Evolutionary conservation across 1,140 invertebrate species (phyloP), one percentile per base, ranked within the genome.

Genomic region (Heliconius melpomene): DNA sequence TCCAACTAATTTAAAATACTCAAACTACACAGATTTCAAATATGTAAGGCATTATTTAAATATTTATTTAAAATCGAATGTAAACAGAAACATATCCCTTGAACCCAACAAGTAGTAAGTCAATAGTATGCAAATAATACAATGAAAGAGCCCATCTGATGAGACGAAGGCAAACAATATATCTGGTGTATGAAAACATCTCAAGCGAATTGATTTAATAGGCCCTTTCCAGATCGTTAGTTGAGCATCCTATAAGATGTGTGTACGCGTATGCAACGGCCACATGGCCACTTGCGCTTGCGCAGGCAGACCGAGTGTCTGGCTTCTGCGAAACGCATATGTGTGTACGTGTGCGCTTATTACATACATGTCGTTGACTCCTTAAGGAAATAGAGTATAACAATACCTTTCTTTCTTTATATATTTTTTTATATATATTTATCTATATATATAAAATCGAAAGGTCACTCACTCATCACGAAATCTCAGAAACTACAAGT

Each of bases 251-350:
- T 70, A 32, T 32, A 32, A 29, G 38, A 57, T 79, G 71, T 82
- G 84, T 79, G 78, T 75, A 74, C 74, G 79, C 78, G 52, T 38
- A 82, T 70, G 79, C 60, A 74, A 70, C 57, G 29, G 16, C 74
- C 89, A 87, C 83, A 92, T 89, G 90, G 86, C 88, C 75, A 79
- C 79, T 80, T 78, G 82, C 80, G 86, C 83, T 80, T 80, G 79
- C 80, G 83, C 70, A 71, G 76, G 76, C 91, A 92, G 91, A 93
- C 91, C 86, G 90, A 90, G 88, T 91, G 91, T 91, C 91, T 90
- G 88, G 79, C 79, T 88, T 86, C 83, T 84, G 81, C 82, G 88
- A 87, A 88, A 79, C 75, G 57, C 72, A 79, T 77, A 74, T 74
- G 76, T 72, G 50, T 79, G 66, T 77, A 74, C 75, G 76, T 72